phyloP scores from a whole-genome alignment of 2,113 vertebrate genomes.

The Dinomys branickii region DNA sequence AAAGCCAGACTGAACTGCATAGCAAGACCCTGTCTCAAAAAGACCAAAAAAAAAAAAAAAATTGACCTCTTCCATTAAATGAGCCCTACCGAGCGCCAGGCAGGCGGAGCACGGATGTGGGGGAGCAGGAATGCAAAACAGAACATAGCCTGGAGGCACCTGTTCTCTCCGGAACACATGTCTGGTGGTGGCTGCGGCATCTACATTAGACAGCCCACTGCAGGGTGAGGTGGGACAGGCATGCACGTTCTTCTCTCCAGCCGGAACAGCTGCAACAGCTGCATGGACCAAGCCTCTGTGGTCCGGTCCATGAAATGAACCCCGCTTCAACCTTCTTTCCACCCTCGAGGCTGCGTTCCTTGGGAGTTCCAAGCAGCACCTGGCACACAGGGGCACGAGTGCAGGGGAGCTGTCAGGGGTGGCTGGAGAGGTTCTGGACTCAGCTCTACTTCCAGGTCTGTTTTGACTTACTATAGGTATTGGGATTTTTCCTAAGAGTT shows the following conservation, averaged over 20 bases:
- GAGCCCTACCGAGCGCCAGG: background rate
- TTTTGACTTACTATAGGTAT: conserved; percentile 16
- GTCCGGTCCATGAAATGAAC: background rate
- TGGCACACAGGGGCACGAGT: background rate
- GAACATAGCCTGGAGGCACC: background rate
- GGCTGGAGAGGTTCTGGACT: background rate
- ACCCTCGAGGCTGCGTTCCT: background rate
- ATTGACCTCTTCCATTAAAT: background rate
- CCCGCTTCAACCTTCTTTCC: background rate
- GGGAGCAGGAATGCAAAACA: too few relatives aligned
- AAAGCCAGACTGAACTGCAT: too few relatives aligned
- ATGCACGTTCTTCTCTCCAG: background rate
- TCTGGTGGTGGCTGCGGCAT: background rate
- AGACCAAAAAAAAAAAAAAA: too few relatives aligned
- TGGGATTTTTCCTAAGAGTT: background rate
- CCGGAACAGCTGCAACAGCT: background rate
- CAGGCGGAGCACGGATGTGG: background rate
- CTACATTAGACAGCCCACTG: background rate
- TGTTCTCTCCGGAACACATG: background rate
- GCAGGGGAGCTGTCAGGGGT: background rate
- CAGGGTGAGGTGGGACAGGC: background rate
- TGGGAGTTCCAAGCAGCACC: background rate
- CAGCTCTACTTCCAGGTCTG: background rate
- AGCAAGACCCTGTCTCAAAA: too few relatives aligned
- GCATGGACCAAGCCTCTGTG: background rate